These are phyloP conservation scores for Gadopsis marmoratus DNA, from an alignment of 2,797 vertebrate species.

Conservation along the genomic window DNA sequence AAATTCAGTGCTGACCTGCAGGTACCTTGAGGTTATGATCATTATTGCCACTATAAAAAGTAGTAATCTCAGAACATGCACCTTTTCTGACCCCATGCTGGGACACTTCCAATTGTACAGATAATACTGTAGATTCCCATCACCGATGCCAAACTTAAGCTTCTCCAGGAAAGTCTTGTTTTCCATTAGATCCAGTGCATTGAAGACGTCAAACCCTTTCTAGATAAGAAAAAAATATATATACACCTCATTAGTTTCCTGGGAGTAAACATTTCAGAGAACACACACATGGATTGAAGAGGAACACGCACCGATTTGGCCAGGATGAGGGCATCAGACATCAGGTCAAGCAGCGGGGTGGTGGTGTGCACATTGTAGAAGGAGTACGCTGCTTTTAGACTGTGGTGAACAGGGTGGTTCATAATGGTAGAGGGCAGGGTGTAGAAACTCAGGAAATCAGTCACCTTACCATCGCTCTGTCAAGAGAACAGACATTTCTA, in stretches of 20 bases:
- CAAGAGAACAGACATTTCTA: not conserved
- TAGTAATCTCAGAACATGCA: constrained; percentile 55
- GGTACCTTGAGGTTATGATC: not conserved
- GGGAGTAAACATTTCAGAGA: not conserved
- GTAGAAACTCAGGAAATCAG: constrained; percentile 97
- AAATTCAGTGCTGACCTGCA: not conserved
- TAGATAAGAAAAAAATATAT: constrained; percentile 56
- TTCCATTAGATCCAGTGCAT: constrained; percentile 99
- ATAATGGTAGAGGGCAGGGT: constrained; percentile 98
- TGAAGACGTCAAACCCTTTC: constrained; percentile 99
- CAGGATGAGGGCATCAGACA: constrained; percentile 96
- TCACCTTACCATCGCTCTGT: constrained; percentile 92
- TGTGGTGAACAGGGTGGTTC: constrained; percentile 97
- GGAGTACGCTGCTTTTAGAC: constrained; percentile 98
- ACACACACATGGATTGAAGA: not conserved
- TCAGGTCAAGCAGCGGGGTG: constrained; percentile 94
- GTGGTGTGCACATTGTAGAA: constrained; percentile 99
- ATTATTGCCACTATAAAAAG: not conserved
- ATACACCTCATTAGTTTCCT: not conserved
- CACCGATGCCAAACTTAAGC: constrained; percentile 98
- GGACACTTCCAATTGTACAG: constrained; percentile 99
- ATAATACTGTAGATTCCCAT: constrained; percentile 99
- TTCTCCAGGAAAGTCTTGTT: constrained; percentile 99
- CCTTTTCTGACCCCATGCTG: constrained; percentile 98
- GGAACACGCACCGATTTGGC: constrained; percentile 91